Percentiles rank a stretch among this genome's conserved stretches.
Evolutionary conservation across 37 sponge, comb jelly and placozoan species (phyloP).

Genomic region (Petrosia ficiformis): DNA sequence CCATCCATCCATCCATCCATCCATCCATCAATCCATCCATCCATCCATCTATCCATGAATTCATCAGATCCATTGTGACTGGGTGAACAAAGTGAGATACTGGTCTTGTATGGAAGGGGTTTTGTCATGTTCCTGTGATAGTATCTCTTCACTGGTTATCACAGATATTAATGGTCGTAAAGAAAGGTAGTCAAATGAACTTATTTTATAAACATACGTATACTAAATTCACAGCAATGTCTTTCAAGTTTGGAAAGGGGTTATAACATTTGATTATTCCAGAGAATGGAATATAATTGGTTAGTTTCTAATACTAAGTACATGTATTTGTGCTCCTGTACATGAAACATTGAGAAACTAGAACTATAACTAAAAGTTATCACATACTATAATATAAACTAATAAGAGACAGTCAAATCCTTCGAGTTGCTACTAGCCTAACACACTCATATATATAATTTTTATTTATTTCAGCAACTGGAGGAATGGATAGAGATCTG

Average conservation of each 20-base stretch:
- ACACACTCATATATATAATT: too few relatives aligned
- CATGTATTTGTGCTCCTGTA: too few relatives aligned
- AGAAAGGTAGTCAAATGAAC: constrained; percentile 1
- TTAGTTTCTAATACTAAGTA: too few relatives aligned
- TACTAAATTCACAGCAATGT: constrained; percentile 31
- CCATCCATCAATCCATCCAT: too few relatives aligned
- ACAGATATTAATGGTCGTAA: constrained; percentile 40
- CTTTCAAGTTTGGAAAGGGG: constrained; percentile 80
- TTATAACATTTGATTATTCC: constrained; percentile 86
- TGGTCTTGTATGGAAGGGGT: constrained; percentile 56
- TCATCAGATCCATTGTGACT: constrained; percentile 80
- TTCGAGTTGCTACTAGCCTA: too few relatives aligned
- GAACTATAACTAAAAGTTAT: too few relatives aligned
- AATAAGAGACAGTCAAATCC: too few relatives aligned
- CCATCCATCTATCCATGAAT: too few relatives aligned
- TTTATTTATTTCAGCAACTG: constrained; percentile 79
- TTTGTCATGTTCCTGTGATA: constrained; percentile 79
- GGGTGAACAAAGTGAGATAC: constrained; percentile 80
- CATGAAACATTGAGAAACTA: too few relatives aligned
- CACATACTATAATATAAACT: too few relatives aligned
- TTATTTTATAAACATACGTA: neutral
- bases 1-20: too few relatives aligned
- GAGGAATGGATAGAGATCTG: constrained; percentile 81
- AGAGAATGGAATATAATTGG: constrained; percentile 82
- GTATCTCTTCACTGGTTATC: constrained; percentile 64